phyloP scores from a whole-genome alignment of 2,113 vertebrate genomes.

The Geococcyx californianus region DNA sequence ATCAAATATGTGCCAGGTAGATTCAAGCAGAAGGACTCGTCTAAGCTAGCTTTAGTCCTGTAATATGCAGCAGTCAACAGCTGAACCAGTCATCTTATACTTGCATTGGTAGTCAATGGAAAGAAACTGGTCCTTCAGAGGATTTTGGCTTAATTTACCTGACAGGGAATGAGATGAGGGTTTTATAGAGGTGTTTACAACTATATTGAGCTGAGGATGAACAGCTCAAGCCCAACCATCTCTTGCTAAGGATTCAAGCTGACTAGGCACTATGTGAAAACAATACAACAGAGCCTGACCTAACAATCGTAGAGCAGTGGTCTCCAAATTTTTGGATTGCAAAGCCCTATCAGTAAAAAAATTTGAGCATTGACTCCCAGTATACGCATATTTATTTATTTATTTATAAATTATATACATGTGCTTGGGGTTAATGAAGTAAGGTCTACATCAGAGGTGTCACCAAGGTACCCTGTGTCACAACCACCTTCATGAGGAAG shows the following conservation, averaged over 20 bases:
- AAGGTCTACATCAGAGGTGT: not conserved
- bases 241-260: not conserved
- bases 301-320: not conserved
- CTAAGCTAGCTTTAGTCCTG: not conserved
- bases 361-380: not conserved
- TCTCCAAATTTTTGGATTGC: not conserved
- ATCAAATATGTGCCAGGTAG: not conserved
- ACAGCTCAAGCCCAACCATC: not conserved
- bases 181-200: not conserved
- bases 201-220: not conserved
- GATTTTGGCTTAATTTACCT: not conserved
- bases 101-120: not conserved
- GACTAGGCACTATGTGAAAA: not conserved
- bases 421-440: not conserved
- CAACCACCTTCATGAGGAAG: too few relatives aligned
- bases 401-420: not conserved
- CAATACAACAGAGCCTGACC: not conserved
- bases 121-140: not conserved
- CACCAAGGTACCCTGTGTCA: too few relatives aligned
- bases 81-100: not conserved
- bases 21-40: not conserved
- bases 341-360: not conserved
- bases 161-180: not conserved
- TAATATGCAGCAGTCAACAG: not conserved
- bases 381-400: not conserved